Conservation (phyloP, 1,140 invertebrate species). For the Scaptodrosophila lebanonensis region DNA sequence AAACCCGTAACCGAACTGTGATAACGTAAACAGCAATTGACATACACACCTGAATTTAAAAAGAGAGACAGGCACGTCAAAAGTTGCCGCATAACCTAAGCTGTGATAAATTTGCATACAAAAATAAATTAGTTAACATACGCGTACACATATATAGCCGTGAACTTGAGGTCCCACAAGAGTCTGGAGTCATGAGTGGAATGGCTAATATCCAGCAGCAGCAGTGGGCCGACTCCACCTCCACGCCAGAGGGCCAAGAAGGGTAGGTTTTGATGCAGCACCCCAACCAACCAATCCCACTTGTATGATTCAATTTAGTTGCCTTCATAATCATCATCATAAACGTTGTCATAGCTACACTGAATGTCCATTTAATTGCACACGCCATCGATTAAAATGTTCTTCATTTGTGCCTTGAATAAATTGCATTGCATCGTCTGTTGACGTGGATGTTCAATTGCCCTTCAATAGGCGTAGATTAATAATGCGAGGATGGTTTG, state of each 20-base stretch:
- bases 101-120: conserved; percentile 46
- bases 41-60: too few species aligned
- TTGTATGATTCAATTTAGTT: conserved; percentile 8
- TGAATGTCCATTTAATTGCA: conserved; percentile 31
- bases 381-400: conserved; percentile 26
- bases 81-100: conserved; percentile 46
- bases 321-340: too few species aligned
- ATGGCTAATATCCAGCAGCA: conserved; percentile 13
- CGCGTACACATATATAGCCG: conserved; percentile 19
- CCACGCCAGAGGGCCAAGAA: conserved; percentile 16
- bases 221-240: conserved; percentile 6
- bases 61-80: conserved; percentile 30
- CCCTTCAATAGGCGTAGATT: conserved; percentile 8
- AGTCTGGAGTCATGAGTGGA: conserved; percentile 27
- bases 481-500: too few species aligned
- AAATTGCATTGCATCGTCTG: conserved; percentile 18
- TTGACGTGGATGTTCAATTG: conserved; percentile 12
- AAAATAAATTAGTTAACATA: conserved; percentile 9
- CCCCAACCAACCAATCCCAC: conserved; percentile 1
- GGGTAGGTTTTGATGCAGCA: conserved; percentile 22
- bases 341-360: too few species aligned
- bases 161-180: too few species aligned
- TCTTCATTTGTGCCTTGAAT: not conserved
- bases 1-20: conserved; percentile 55
- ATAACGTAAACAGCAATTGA: conserved; percentile 33